Conservation (phyloP, 2,113 vertebrate genomes). For the Bungarus multicinctus region DNA sequence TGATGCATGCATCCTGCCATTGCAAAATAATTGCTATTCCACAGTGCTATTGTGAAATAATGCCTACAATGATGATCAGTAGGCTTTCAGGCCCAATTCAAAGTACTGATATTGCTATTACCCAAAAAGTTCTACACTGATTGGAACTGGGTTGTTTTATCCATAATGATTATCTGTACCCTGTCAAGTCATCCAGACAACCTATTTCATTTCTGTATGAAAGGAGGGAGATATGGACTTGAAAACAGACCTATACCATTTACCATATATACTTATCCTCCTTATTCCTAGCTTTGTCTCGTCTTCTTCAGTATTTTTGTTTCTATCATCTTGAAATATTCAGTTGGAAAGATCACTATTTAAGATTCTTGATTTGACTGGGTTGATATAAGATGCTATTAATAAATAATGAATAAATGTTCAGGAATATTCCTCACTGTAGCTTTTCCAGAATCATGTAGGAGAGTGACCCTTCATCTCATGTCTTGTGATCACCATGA, state of each 20-base stretch:
- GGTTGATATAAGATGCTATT: not conserved
- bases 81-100: not conserved
- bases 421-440: not conserved
- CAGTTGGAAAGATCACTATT: not conserved
- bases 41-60: not conserved
- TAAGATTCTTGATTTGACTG: not conserved
- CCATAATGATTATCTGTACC: not conserved
- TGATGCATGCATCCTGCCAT: not conserved
- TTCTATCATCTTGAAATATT: not conserved
- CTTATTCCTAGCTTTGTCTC: not conserved
- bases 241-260: not conserved
- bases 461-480: rapidly evolving
- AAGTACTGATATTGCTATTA: not conserved
- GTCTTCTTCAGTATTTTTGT: not conserved
- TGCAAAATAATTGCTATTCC: not conserved
- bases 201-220: not conserved
- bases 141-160: not conserved
- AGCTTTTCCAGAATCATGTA: not conserved
- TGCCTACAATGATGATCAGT: not conserved
- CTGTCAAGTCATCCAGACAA: not conserved
- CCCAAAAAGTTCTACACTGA: not conserved
- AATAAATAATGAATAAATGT: not conserved
- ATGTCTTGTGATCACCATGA: not conserved
- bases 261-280: not conserved
- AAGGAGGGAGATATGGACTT: not conserved